A percentile compares a stretch with the other conserved stretches of the same genome.
These are phyloP conservation scores for Eutrigla gurnardus DNA, from an alignment of 2,797 vertebrate species.

Conservation along the genomic window DNA sequence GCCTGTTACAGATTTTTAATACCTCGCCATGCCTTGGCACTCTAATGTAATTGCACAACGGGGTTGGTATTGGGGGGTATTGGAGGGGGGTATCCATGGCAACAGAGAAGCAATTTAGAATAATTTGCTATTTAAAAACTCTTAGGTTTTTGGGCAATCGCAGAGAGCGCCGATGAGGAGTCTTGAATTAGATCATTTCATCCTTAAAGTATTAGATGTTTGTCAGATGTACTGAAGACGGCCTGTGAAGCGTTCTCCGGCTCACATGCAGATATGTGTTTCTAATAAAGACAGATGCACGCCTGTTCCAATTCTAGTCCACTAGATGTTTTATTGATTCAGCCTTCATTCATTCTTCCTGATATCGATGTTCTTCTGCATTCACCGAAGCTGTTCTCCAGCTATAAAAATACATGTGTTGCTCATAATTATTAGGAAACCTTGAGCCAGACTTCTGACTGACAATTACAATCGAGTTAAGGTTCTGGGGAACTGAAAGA, in stretches of 20 bases:
- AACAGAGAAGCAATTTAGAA: conserved; percentile 83
- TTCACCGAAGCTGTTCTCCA: conserved; percentile 63
- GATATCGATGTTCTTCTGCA: conserved; percentile 65
- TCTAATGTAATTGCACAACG: conserved; percentile 80
- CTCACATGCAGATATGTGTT: conserved; percentile 69
- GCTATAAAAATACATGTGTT: conserved; percentile 65
- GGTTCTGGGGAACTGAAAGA: conserved; percentile 15
- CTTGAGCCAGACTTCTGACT: conserved; percentile 48
- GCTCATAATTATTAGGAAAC: conserved; percentile 61
- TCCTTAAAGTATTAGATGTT: conserved; percentile 70
- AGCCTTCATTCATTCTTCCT: conserved; percentile 75
- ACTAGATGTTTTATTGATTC: conserved; percentile 81
- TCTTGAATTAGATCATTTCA: conserved; percentile 68
- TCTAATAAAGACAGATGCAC: conserved; percentile 66
- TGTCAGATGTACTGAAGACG: conserved; percentile 64
- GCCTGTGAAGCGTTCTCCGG: conserved; percentile 63
- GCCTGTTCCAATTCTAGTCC: conserved; percentile 76
- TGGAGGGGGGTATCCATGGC: conserved; percentile 75
- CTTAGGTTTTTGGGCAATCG: conserved; percentile 70
- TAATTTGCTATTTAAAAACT: conserved; percentile 83
- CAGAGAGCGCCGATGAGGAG: conserved; percentile 51
- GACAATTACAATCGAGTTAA: conserved; percentile 40
- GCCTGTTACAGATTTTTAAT: conserved; percentile 78
- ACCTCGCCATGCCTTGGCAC: conserved; percentile 77
- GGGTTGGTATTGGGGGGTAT: conserved; percentile 67